Evolutionary conservation across 2,888 invertebrate species (phyloP).

Genomic region (Salticus scenicus): DNA sequence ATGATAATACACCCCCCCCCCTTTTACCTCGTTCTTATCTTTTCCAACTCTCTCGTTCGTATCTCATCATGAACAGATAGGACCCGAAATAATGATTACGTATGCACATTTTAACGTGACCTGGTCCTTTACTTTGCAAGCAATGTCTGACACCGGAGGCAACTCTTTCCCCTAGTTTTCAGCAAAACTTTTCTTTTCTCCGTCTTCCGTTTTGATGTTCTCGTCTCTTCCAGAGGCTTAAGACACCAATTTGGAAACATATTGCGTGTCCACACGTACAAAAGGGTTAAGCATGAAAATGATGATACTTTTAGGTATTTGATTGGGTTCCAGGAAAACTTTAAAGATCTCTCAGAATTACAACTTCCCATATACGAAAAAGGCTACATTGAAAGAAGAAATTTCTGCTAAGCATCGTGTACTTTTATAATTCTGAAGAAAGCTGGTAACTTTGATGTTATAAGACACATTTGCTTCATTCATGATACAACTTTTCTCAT

Average conservation of each 20-base stretch:
- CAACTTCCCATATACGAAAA: too few relatives aligned
- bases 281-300: neutral
- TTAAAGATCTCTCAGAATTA: neutral
- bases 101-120: conserved; percentile 70
- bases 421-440: too few relatives aligned
- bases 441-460: too few relatives aligned
- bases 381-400: too few relatives aligned
- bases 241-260: conserved; percentile 54
- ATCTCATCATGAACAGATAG: conserved; percentile 65
- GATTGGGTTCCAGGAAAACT: conserved; percentile 11
- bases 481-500: too few relatives aligned
- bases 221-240: conserved; percentile 4
- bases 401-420: too few relatives aligned
- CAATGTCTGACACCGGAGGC: conserved; percentile 49
- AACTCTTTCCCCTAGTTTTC: conserved; percentile 39
- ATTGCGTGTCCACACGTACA: neutral
- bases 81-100: conserved; percentile 69
- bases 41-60: conserved; percentile 42
- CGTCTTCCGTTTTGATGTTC: conserved; percentile 30
- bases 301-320: neutral
- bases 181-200: conserved; percentile 44
- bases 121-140: neutral
- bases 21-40: neutral
- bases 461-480: too few relatives aligned
- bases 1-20: conserved; percentile 55